phyloP scores from a whole-genome alignment of 2,888 invertebrate genomes.

The Brachypalpus laphriformis region DNA sequence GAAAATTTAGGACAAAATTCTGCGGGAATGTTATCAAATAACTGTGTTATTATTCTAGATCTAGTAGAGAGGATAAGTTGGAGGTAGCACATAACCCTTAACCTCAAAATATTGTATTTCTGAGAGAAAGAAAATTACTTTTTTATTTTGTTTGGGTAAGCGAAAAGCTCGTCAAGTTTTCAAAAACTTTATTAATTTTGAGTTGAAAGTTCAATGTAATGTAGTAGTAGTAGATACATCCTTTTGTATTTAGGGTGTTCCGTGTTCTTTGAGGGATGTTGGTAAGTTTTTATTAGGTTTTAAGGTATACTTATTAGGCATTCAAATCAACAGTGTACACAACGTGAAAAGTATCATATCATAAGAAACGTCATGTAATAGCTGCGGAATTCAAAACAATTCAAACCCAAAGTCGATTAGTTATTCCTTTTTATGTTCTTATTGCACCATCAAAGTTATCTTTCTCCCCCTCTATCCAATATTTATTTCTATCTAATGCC shows the following conservation, averaged over 20 bases:
- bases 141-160: constrained; percentile 24
- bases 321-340: too few relatives aligned
- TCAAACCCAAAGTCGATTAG: background rate
- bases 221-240: too few relatives aligned
- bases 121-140: constrained; percentile 28
- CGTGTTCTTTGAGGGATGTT: background rate
- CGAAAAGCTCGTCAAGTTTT: constrained; percentile 23
- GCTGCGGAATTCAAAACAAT: background rate
- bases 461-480: background rate
- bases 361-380: too few relatives aligned
- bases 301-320: background rate
- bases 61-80: background rate
- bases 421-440: background rate
- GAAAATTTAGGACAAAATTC: constrained; percentile 11
- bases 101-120: constrained; percentile 37
- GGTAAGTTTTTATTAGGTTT: background rate
- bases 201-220: background rate
- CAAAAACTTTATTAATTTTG: constrained; percentile 50
- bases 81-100: background rate
- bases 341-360: too few relatives aligned
- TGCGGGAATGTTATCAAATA: constrained; percentile 36
- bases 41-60: constrained; percentile 31
- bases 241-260: background rate
- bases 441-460: background rate
- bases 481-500: constrained; percentile 13